Evolutionary conservation across 2,888 invertebrate genomes (phyloP), one percentile per base, ranked within the genome.

Genomic region (Globia sparganii): DNA sequence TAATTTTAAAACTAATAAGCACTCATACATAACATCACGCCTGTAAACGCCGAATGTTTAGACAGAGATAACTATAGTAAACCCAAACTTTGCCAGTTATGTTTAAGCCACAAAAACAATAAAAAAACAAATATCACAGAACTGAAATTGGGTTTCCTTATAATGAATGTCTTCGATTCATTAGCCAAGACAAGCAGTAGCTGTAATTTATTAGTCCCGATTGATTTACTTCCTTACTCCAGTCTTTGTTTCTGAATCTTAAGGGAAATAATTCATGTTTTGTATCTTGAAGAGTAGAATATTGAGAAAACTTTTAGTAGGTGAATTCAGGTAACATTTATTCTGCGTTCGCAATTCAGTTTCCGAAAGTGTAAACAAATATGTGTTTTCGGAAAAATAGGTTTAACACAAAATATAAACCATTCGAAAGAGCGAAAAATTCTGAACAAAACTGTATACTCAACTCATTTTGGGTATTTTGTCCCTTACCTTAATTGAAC

Each of bases 151-250:
- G 58, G 56, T 81, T 72, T 58, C 61, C 49, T 72, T 28, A 31
- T 72, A 85, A 85, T 72, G 61, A 74, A 83, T 81, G 81, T 72
- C 85, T 81, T 68, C 72, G 62, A 83, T 83, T 85, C 81, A 81
- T 85, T 83, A 81, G 9, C 15, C 13, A n/a, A 79, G 80, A 84
- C 53, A 76, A 70, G 62, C 77, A 71, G 46, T 67, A 53, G 28
- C 53, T 3, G 28, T 67, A 71, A 79, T 80, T 86, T 86, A 77
- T 79, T 62, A 46, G 46, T 31, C 28, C 21, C 58, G 34, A 83
- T 81, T 77, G 85, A 85, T 83, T 83, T 81, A 85, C 65, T 43
- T 59, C 62, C 62, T n/a, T 11, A 28, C 25, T 15, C 46, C 59
- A 43, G 76, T 31, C 81, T 81, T 82, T 75, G 81, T 81, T 71